Evolutionary conservation across 2,113 vertebrate species (phyloP).

Genomic region (Calonectris borealis): DNA sequence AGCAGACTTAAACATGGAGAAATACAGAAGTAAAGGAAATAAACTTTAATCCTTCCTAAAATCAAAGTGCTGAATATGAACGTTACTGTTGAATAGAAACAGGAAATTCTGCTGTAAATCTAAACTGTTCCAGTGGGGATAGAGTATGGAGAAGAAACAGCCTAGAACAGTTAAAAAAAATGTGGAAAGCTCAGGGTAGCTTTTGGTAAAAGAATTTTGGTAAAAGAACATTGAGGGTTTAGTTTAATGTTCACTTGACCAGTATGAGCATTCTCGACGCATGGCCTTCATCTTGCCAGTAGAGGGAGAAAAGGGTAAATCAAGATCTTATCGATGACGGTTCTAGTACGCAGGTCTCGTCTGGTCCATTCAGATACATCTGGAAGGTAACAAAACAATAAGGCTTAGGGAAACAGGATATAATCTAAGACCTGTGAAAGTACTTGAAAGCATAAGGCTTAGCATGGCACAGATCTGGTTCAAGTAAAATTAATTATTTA

Average conservation of each 20-base stretch:
- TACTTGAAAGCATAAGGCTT: background rate
- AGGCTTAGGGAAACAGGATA: background rate
- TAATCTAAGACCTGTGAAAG: background rate
- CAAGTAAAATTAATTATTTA: background rate
- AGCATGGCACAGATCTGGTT: background rate
- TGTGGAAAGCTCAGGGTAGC: fast-evolving
- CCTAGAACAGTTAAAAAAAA: background rate
- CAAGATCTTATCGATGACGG: background rate
- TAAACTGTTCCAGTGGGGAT: background rate
- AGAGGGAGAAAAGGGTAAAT: background rate
- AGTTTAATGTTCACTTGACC: background rate
- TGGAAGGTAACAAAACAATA: constrained; percentile 16
- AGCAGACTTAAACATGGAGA: background rate
- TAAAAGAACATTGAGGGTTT: background rate
- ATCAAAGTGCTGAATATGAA: background rate
- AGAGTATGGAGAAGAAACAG: background rate
- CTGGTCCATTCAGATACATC: constrained; percentile 59
- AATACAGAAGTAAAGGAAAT: background rate
- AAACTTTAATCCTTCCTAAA: background rate
- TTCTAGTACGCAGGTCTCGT: background rate
- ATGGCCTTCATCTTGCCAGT: background rate
- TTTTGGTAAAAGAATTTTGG: background rate
- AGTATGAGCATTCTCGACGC: too few species aligned
- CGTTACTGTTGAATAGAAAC: background rate
- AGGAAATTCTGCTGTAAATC: background rate